Evolutionary conservation across 2,113 vertebrate genomes (phyloP).

Genomic region (Falcunculus frontatus): DNA sequence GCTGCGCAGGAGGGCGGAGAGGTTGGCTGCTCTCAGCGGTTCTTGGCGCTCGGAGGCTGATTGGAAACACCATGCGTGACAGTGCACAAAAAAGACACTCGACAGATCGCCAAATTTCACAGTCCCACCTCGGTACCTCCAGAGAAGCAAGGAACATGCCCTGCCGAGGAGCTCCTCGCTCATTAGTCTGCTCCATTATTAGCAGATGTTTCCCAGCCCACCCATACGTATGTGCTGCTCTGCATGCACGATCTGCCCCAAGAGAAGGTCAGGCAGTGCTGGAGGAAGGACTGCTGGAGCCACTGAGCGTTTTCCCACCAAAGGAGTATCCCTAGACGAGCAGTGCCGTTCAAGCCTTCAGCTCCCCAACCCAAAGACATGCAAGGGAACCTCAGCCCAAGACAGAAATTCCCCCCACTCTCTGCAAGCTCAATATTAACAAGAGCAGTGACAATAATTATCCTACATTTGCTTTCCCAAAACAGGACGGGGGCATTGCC

Average conservation of each 20-base stretch:
- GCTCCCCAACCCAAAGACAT: background rate
- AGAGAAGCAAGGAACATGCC: background rate
- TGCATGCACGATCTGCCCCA: background rate
- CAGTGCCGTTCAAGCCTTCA: background rate
- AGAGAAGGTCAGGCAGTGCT: background rate
- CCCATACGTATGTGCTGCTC: background rate
- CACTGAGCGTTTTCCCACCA: background rate
- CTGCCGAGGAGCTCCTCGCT: background rate
- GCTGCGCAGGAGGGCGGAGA: conserved; percentile 18
- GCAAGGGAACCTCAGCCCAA: background rate
- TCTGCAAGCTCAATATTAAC: background rate
- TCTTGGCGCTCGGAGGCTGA: background rate
- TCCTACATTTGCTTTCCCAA: background rate
- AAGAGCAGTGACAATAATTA: background rate
- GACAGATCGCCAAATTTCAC: background rate
- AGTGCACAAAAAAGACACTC: conserved; percentile 3
- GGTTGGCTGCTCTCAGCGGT: background rate
- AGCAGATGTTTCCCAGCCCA: background rate
- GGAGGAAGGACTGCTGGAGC: background rate
- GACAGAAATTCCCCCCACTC: background rate
- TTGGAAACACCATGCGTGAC: conserved; percentile 34
- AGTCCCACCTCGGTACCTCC: background rate
- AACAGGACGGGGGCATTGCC: background rate
- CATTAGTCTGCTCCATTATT: background rate
- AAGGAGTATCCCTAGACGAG: background rate